Base-by-base conservation (phyloP, 30 jellyfish, hydroid and myxozoan species). In the Sanderia malayensis region DNA sequence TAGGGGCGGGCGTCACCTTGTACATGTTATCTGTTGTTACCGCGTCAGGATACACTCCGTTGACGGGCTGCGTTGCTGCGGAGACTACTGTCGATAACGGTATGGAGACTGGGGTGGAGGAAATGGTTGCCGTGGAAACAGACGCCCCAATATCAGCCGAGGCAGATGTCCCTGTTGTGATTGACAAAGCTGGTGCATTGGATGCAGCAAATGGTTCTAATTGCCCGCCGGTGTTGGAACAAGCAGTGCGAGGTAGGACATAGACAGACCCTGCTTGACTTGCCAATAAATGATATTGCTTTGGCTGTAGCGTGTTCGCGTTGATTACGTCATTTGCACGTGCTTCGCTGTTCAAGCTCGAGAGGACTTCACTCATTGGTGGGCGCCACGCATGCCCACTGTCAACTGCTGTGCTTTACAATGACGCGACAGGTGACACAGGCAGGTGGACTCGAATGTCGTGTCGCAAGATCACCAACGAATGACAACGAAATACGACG, bases 1-100 rank as follows among this genome's bases (percentile, higher is more conserved):
- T 73, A 25, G 89, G 82, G 37, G 89, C 67, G 0, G 81, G 82
- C 28, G 89, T 71, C 89, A 78, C 66, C 59, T 78, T 49, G 76
- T 63, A 66, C 53, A 78, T 61, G 41, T 58, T 77, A 8, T 58
- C 69, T 11, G 89, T 45, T 23, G 89, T 31, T 27, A 78, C 52
- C 89, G 66, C 66, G 57, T 66, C 76, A 59, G 89, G 75, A 27
- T 13, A n/a, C 15, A 7, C 24, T 20, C 73, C 84, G 73, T 57
- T 37, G 69, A 31, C 34, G 2, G 34, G 64, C 20, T 34, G 64
- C 24, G 46, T 46, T 2, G 32, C 28, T 24, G 25, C 41, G 78
- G 41, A 44, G n/a, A n/a, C n/a, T 13, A 41, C 28, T 1, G 61
- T 21, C 15, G 83, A 30, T 18, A 26, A 13, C 9, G 29, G 13